Evolutionary conservation across 2,888 invertebrate genomes (phyloP).

Genomic region (Acronicta psi): DNA sequence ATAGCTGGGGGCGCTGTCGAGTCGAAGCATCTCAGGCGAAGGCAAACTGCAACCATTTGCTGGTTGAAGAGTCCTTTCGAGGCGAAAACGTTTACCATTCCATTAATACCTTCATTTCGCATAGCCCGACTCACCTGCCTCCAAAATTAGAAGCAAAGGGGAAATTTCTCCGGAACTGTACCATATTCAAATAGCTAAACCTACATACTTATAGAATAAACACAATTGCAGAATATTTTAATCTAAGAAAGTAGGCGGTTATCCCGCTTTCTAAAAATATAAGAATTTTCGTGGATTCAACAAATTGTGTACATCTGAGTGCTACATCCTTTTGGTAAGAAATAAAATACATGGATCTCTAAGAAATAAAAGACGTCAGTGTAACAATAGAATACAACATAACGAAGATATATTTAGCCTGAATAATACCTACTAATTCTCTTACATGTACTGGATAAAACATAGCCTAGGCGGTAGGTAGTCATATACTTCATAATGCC

Average conservation of each 20-base stretch:
- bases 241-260: constrained; percentile 14
- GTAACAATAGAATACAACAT: constrained; percentile 17
- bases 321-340: constrained; percentile 13
- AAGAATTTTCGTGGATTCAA: neutral
- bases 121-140: constrained; percentile 53
- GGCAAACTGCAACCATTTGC: constrained; percentile 50
- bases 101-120: constrained; percentile 64
- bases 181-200: constrained; percentile 34
- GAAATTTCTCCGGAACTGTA: constrained; percentile 43
- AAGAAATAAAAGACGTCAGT: constrained; percentile 12
- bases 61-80: constrained; percentile 56
- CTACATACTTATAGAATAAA: constrained; percentile 12
- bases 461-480: too few species aligned
- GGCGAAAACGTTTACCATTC: constrained; percentile 65
- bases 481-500: too few species aligned
- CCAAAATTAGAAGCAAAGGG: constrained; percentile 58
- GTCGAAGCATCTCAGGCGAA: constrained; percentile 17
- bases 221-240: constrained; percentile 15
- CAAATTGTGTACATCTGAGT: constrained; percentile 10
- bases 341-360: constrained; percentile 18
- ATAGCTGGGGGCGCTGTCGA: constrained; percentile 26
- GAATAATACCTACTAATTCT: neutral
- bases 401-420: constrained; percentile 4
- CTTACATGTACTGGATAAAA: too few species aligned
- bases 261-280: constrained; percentile 9